Conservation (phyloP, 2,113 vertebrate genomes). For the Motacilla alba region DNA sequence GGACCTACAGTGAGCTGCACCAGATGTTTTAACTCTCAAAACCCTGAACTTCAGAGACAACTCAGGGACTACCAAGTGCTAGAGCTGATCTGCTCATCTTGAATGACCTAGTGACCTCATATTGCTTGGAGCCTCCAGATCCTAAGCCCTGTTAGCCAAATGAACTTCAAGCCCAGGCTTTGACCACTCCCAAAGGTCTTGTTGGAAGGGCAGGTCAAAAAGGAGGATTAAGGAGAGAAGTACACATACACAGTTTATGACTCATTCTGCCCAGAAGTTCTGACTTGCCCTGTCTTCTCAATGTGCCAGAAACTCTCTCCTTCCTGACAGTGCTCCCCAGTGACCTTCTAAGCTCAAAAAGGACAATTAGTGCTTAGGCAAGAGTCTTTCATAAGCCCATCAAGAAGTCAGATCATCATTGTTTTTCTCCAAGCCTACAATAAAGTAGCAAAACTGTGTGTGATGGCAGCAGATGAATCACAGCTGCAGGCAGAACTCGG, state of each 20-base stretch:
- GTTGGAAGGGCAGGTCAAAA: conserved; percentile 6
- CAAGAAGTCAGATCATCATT: background rate
- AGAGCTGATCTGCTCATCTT: background rate
- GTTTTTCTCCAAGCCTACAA: background rate
- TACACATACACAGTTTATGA: background rate
- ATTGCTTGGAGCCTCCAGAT: background rate
- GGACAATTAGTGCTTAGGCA: background rate
- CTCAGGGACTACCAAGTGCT: background rate
- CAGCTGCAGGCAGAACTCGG: background rate
- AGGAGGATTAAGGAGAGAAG: background rate
- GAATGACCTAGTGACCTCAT: background rate
- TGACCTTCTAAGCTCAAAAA: conserved; percentile 8
- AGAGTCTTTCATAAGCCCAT: background rate
- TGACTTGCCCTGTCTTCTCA: conserved; percentile 18
- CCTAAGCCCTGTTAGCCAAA: background rate
- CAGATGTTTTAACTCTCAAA: background rate
- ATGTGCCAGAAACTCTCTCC: background rate
- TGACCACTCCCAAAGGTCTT: background rate
- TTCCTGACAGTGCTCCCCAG: background rate
- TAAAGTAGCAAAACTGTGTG: background rate
- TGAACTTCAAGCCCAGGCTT: background rate
- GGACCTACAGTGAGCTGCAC: background rate
- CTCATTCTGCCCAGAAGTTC: conserved; percentile 36
- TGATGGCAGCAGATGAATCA: conserved; percentile 3
- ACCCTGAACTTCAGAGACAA: background rate